Conservation (phyloP, 1,140 invertebrate species). For the Drosophila willistoni region DNA sequence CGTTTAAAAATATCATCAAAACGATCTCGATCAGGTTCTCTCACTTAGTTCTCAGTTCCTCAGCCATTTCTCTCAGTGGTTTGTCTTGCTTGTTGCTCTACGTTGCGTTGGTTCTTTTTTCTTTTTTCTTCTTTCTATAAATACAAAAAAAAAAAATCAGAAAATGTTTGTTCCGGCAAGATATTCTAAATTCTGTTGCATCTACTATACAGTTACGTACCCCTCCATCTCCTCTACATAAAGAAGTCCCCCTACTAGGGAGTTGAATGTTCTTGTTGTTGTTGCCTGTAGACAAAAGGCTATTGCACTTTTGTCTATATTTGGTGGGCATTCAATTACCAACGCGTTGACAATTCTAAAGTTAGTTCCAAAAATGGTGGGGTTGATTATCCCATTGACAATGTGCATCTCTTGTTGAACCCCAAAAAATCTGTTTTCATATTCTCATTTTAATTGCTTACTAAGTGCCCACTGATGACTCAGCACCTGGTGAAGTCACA, state of each 20-base stretch:
- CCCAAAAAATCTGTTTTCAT: neutral
- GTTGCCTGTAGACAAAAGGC: conserved; percentile 32
- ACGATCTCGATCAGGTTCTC: conserved; percentile 23
- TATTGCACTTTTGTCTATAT: conserved; percentile 41
- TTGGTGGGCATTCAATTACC: conserved; percentile 52
- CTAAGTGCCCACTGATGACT: conserved; percentile 43
- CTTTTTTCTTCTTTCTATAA: neutral
- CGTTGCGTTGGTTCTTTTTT: conserved; percentile 10
- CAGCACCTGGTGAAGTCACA: conserved; percentile 13
- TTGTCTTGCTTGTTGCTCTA: neutral
- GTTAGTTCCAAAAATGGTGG: neutral
- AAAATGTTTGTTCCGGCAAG: conserved; percentile 13
- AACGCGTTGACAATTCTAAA: conserved; percentile 52
- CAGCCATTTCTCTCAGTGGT: conserved; percentile 1
- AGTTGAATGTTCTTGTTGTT: neutral
- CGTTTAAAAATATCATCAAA: conserved; percentile 56
- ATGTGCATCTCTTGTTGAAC: neutral
- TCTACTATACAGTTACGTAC: neutral
- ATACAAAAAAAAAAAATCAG: conserved; percentile 1
- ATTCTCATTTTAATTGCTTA: conserved; percentile 46
- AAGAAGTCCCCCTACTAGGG: neutral
- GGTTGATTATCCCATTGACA: conserved; percentile 3
- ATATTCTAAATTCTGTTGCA: conserved; percentile 3
- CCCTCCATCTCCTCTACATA: neutral
- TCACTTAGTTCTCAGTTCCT: conserved; percentile 4